These are phyloP conservation scores for Leptodactylus fallax DNA, from an alignment of 2,797 vertebrate genomes.

Conservation along the genomic window DNA sequence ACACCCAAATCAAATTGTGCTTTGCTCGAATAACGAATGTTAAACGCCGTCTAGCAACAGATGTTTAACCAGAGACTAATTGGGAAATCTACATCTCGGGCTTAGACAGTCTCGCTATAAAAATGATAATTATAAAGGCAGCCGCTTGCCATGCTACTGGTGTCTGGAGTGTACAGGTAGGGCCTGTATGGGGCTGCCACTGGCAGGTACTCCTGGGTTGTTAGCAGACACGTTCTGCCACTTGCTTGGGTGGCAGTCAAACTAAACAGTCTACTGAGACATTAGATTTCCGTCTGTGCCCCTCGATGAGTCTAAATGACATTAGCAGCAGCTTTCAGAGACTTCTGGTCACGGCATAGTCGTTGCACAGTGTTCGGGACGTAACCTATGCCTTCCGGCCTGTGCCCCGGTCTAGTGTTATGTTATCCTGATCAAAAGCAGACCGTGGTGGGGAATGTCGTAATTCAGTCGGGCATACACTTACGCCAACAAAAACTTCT, in stretches of 20 bases:
- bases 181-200: neutral
- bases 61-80: slow-evolving; percentile 81
- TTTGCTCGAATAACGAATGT: slow-evolving; percentile 79
- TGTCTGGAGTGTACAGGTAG: slow-evolving; percentile 21
- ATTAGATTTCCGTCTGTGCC: slow-evolving; percentile 33
- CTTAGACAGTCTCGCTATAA: slow-evolving; percentile 72
- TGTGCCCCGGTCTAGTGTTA: neutral
- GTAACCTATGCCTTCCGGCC: neutral
- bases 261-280: slow-evolving; percentile 34
- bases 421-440: slow-evolving; percentile 13
- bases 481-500: slow-evolving; percentile 1
- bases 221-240: slow-evolving; percentile 41
- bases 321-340: neutral
- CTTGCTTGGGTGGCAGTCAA: slow-evolving; percentile 31
- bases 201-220: slow-evolving; percentile 40
- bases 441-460: neutral
- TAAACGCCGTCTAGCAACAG: slow-evolving; percentile 80
- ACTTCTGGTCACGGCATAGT: neutral
- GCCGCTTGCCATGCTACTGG: neutral
- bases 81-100: slow-evolving; percentile 79
- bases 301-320: neutral
- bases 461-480: neutral
- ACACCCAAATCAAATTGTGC: slow-evolving; percentile 80
- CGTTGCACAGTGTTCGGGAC: neutral
- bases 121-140: slow-evolving; percentile 66